These are phyloP conservation scores for Pollimyrus isidori DNA, from an alignment of 2,113 vertebrate genomes.

Conservation along the genomic window DNA sequence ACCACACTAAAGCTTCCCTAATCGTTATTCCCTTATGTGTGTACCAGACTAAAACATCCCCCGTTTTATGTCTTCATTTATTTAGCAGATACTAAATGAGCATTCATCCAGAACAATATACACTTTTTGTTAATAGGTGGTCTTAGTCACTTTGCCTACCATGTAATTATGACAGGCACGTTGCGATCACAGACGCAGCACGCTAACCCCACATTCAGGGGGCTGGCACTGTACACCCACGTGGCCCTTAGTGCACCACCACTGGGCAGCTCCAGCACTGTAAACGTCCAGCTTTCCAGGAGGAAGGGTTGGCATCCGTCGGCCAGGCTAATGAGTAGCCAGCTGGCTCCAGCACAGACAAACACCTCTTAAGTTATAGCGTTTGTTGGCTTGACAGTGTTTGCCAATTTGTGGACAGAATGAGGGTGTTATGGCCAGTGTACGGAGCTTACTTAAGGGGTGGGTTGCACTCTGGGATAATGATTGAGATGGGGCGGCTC, in stretches of 20 bases:
- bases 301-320: neutral
- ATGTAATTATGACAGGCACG: neutral
- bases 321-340: neutral
- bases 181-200: neutral
- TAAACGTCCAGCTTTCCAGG: neutral
- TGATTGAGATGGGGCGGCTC: neutral
- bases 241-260: neutral
- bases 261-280: neutral
- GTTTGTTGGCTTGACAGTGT: neutral
- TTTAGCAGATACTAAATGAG: neutral
- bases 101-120: neutral
- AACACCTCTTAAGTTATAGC: neutral
- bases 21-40: neutral
- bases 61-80: neutral
- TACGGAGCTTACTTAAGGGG: neutral
- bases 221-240: neutral
- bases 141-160: neutral
- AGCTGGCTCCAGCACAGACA: neutral
- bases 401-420: neutral
- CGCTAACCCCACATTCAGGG: neutral
- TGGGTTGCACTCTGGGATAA: neutral
- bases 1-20: no score
- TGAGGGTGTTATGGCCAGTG: neutral
- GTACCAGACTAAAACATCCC: neutral
- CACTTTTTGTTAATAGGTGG: neutral